Evolutionary conservation across 2,888 invertebrate genomes (phyloP).

Genomic region (Drosophila rubida): DNA sequence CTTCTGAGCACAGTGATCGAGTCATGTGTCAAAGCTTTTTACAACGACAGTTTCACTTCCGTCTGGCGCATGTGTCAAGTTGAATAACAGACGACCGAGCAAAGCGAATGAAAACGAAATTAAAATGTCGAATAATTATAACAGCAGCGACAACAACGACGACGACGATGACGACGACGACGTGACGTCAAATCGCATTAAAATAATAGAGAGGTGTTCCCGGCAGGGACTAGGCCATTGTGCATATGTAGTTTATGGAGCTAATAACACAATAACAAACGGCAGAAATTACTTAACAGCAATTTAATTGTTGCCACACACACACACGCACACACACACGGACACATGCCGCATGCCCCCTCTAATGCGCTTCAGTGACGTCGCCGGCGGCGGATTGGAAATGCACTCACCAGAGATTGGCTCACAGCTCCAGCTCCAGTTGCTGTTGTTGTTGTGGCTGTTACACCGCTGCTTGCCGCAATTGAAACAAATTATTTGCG

Average conservation of each 20-base stretch:
- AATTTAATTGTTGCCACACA: constrained; percentile 71
- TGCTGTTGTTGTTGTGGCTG: constrained; percentile 27
- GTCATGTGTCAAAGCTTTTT: constrained; percentile 26
- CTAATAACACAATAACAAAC: constrained; percentile 60
- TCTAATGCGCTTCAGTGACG: constrained; percentile 71
- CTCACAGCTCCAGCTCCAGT: constrained; percentile 62
- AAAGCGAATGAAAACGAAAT: constrained; percentile 35
- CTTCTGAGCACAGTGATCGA: constrained; percentile 6
- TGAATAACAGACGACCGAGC: constrained; percentile 38
- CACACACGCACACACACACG: constrained; percentile 16
- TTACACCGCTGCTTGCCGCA: constrained; percentile 54
- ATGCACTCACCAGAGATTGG: constrained; percentile 71
- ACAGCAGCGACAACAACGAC: not conserved
- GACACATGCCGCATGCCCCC: constrained; percentile 14
- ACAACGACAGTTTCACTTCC: constrained; percentile 46
- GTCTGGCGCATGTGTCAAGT: constrained; percentile 36
- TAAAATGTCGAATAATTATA: constrained; percentile 43
- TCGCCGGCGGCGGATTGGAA: constrained; percentile 67
- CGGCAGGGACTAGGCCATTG: constrained; percentile 49
- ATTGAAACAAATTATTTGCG: constrained; percentile 74
- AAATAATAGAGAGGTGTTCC: constrained; percentile 10
- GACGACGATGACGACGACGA: not conserved
- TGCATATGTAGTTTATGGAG: constrained; percentile 40
- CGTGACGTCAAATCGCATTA: constrained; percentile 22
- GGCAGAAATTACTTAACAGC: constrained; percentile 70